Base-by-base conservation (phyloP, 2,113 vertebrate species). In the Mormyrus lacerda region DNA sequence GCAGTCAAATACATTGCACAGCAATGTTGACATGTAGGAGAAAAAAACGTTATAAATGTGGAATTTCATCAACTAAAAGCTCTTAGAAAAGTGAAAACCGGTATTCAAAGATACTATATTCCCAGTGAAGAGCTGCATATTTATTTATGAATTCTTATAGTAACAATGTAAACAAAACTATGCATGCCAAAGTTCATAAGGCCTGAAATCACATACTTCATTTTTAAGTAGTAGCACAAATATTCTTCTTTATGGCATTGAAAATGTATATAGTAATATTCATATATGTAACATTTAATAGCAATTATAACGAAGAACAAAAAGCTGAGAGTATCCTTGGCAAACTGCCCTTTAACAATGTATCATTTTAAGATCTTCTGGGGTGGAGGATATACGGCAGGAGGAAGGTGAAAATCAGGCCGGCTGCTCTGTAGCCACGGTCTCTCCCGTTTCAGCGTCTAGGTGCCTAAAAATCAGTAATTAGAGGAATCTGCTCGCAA, bases 311-410 rank as follows among this genome's bases (percentile, higher is more conserved):
- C 58, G 9, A 65, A 65, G 55, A 9, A 61, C n/a, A n/a, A n/a
- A 24, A 65, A 61, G 7, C 24, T 7, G 21, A 61, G 15, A 24
- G 53, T 3, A 19, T 21, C 51, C 51, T 55, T 55, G 17, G 1
- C 6, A 5, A 61, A 61, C 55, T 8, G 21, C 90, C 88, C 88
- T 90, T 91, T 88, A 84, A 53, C 91, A 58, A 87, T 27, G 84
- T 61, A 85, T 91, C 91, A 55, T 87, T 45, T 58, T 83, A 87
- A 88, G 65, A 89, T 50, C 90, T 87, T 84, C 91, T 93, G 84
- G 89, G 87, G 89, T 87, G 58, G 58, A 2, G 24, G 58, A 24
- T 3, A 53, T 7, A 24, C 53, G 21, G 53, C 19, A 55, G 19
- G 53, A 55, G 6, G 53, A 21, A 55, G 53, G 53, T 0, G 53